Evolutionary conservation across 2,797 vertebrate genomes (phyloP).

Genomic region (Gymnodraco acuticeps): DNA sequence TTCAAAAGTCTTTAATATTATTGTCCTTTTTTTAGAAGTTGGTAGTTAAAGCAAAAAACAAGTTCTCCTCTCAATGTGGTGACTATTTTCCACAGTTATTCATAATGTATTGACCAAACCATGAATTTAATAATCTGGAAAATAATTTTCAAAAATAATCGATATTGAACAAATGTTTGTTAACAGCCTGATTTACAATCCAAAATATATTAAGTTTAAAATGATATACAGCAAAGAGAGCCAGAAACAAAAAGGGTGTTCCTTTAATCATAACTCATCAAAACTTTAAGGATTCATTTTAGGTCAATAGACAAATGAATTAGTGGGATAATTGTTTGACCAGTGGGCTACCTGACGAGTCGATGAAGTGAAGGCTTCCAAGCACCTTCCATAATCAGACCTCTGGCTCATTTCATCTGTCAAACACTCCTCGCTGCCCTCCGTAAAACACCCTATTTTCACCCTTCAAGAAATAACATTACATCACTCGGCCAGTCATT

Average conservation of each 20-base stretch:
- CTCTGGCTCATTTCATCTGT: slow-evolving; percentile 84
- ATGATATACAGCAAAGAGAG: not conserved
- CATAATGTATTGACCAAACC: not conserved
- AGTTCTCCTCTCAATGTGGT: not conserved
- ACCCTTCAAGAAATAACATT: slow-evolving; percentile 91
- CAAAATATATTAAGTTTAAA: not conserved
- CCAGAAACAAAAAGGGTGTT: not conserved
- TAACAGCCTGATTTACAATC: no score
- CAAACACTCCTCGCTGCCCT: slow-evolving; percentile 85
- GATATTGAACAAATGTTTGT: rapidly evolving
- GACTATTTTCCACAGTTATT: no score
- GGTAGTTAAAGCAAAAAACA: not conserved
- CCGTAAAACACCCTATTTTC: slow-evolving; percentile 86
- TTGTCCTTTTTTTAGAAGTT: not conserved
- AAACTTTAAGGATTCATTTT: not conserved
- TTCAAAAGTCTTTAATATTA: not conserved
- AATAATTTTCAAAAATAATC: not conserved
- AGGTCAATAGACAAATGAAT: not conserved
- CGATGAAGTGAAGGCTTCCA: slow-evolving; percentile 53
- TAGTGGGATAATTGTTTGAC: not conserved
- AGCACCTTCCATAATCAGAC: slow-evolving; percentile 77
- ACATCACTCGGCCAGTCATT: slow-evolving; percentile 88
- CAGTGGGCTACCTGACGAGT: slow-evolving; percentile 47
- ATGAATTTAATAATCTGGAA: not conserved
- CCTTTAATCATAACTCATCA: not conserved